These are phyloP conservation scores for Loripinus fragilis DNA, from an alignment of 2,888 invertebrate genomes.

Conservation along the genomic window DNA sequence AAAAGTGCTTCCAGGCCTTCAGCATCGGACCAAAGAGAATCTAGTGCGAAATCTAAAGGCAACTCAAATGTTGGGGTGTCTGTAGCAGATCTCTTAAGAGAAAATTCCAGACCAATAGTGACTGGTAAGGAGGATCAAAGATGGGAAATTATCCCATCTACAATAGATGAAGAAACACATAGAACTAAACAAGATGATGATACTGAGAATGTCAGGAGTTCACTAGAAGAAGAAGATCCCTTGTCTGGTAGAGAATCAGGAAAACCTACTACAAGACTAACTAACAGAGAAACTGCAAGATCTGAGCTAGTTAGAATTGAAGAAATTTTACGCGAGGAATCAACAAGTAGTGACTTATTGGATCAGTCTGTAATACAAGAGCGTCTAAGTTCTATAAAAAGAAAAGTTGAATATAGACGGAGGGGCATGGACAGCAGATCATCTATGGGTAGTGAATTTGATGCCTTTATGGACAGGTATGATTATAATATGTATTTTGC, in stretches of 20 bases:
- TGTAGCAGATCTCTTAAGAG: not conserved
- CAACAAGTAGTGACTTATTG: constrained; percentile 49
- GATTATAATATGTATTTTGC: not conserved
- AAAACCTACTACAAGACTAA: not conserved
- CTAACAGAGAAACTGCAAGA: constrained; percentile 22
- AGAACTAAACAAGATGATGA: not conserved
- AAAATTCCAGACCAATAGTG: constrained; percentile 28
- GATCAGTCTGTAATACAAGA: constrained; percentile 42
- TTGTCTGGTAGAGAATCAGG: constrained; percentile 26
- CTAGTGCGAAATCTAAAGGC: constrained; percentile 49
- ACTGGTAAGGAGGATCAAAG: constrained; percentile 23
- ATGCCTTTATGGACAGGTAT: constrained; percentile 38
- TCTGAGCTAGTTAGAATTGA: constrained; percentile 40
- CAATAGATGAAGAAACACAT: constrained; percentile 33
- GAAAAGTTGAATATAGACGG: constrained; percentile 51
- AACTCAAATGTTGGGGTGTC: constrained; percentile 12
- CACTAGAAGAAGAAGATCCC: constrained; percentile 45
- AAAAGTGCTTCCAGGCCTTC: constrained; percentile 42
- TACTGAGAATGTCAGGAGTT: not conserved
- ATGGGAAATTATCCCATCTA: constrained; percentile 41
- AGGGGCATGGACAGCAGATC: constrained; percentile 55
- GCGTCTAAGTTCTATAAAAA: constrained; percentile 55
- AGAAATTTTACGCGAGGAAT: constrained; percentile 53
- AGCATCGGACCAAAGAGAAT: constrained; percentile 28
- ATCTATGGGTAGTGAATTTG: constrained; percentile 51